These are phyloP conservation scores for Psittacula cyanocephala DNA, from an alignment of 2,113 vertebrate genomes.

Conservation along the genomic window DNA sequence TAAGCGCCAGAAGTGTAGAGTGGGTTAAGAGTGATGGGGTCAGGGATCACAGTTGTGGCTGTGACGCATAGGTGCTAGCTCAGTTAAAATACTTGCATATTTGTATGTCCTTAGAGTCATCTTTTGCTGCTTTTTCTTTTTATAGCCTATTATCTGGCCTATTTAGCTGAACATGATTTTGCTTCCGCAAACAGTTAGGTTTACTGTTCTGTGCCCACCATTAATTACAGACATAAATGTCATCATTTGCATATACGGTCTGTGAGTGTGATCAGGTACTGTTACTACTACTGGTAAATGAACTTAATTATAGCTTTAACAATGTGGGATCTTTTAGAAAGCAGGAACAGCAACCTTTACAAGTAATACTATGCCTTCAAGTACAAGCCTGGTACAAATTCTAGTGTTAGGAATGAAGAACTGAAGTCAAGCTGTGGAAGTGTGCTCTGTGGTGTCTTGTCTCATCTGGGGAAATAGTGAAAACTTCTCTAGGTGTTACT, in stretches of 20 bases:
- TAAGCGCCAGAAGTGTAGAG: neutral
- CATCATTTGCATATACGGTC: neutral
- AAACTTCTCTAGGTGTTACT: neutral
- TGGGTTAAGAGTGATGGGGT: neutral
- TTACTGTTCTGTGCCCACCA: neutral
- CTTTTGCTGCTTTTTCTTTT: neutral
- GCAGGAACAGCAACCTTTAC: neutral
- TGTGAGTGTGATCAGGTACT: neutral
- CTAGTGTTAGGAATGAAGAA: neutral
- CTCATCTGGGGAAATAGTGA: neutral
- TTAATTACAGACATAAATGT: neutral
- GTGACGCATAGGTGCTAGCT: neutral
- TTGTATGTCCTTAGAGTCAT: neutral
- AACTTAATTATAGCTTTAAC: neutral
- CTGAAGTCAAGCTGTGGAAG: neutral
- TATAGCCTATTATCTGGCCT: fast-evolving
- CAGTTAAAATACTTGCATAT: fast-evolving
- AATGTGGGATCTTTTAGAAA: neutral
- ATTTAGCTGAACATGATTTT: neutral
- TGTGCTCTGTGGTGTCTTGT: neutral
- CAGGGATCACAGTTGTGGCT: neutral
- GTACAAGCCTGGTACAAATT: neutral
- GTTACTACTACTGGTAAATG: neutral
- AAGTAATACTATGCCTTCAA: neutral
- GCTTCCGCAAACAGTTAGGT: neutral